Conservation (phyloP, 2,797 vertebrate species). For the Urosaurus nigricauda region DNA sequence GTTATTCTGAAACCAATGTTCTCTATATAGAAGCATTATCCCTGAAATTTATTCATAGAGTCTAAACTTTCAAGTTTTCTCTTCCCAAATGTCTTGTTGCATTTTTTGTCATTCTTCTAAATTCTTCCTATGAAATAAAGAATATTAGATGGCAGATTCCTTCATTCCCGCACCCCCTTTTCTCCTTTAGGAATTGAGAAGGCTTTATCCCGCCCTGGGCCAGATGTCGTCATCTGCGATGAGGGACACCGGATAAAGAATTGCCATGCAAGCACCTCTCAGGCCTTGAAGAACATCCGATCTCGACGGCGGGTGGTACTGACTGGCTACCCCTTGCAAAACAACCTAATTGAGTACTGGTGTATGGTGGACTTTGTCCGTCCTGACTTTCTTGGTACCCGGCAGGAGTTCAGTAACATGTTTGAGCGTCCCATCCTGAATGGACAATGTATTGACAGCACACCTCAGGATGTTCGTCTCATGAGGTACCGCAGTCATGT, state of each 20-base stretch:
- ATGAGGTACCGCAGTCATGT: constrained; percentile 98
- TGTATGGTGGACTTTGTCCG: constrained; percentile 99
- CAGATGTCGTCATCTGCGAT: constrained; percentile 97
- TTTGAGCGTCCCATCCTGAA: constrained; percentile 97
- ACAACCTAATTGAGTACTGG: constrained; percentile 99
- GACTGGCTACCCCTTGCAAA: constrained; percentile 96
- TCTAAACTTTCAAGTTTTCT: constrained; percentile 22
- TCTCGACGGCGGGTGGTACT: constrained; percentile 93
- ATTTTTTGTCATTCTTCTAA: neutral
- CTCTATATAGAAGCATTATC: neutral
- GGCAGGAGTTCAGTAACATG: constrained; percentile 99
- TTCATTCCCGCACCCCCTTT: neutral
- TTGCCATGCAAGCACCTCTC: constrained; percentile 97
- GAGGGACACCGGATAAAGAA: constrained; percentile 99
- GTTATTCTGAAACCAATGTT: neutral
- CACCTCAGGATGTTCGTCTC: constrained; percentile 91
- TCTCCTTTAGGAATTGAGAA: constrained; percentile 91
- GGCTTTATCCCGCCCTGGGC: constrained; percentile 93
- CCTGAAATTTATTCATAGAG: neutral
- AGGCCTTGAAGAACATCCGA: constrained; percentile 97
- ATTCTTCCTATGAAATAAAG: constrained; percentile 10
- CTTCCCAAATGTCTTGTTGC: neutral
- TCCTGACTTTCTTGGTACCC: constrained; percentile 93
- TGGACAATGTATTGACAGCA: constrained; percentile 97
- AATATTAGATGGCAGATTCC: constrained; percentile 5